Conservation (phyloP, 2,797 vertebrate species). For the Sebastes diploproa region DNA sequence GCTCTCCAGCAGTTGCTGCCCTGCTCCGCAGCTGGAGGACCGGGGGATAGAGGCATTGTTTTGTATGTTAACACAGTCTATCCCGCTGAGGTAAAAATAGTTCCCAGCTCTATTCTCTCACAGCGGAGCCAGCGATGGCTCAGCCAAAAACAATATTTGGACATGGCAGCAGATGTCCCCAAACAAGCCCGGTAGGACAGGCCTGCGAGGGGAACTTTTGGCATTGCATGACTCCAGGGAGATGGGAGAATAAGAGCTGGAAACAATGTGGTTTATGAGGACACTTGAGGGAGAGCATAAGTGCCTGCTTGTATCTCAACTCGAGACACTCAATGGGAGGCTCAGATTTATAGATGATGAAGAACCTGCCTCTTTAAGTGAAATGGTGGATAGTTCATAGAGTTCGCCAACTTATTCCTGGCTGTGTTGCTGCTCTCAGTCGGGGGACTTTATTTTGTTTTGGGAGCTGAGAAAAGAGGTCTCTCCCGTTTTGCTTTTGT, state of each 20-base stretch:
- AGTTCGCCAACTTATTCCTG: conserved; percentile 37
- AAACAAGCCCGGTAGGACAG: conserved; percentile 70
- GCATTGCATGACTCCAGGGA: conserved; percentile 34
- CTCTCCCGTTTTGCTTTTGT: not conserved
- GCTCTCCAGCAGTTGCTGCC: conserved; percentile 30
- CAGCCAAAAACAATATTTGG: conserved; percentile 83
- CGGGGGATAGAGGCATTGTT: conserved; percentile 72
- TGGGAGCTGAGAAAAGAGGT: conserved; percentile 10
- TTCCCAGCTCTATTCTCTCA: conserved; percentile 68
- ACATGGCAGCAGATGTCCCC: conserved; percentile 81
- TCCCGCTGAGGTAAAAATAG: conserved; percentile 79
- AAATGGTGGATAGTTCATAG: conserved; percentile 44
- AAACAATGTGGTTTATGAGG: conserved; percentile 66
- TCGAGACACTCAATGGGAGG: conserved; percentile 45
- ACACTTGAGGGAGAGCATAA: conserved; percentile 54
- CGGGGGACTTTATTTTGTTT: conserved; percentile 26
- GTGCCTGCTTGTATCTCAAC: conserved; percentile 43
- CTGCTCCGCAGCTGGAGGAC: conserved; percentile 68
- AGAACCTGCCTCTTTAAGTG: conserved; percentile 50
- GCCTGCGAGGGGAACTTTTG: conserved; percentile 65
- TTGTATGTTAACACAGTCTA: conserved; percentile 73
- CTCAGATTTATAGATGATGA: conserved; percentile 56
- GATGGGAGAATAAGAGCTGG: conserved; percentile 37
- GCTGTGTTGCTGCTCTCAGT: conserved; percentile 18
- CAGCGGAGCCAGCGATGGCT: conserved; percentile 56